Evolutionary conservation across 2,113 vertebrate species (phyloP).

Genomic region (Brienomyrus brachyistius): DNA sequence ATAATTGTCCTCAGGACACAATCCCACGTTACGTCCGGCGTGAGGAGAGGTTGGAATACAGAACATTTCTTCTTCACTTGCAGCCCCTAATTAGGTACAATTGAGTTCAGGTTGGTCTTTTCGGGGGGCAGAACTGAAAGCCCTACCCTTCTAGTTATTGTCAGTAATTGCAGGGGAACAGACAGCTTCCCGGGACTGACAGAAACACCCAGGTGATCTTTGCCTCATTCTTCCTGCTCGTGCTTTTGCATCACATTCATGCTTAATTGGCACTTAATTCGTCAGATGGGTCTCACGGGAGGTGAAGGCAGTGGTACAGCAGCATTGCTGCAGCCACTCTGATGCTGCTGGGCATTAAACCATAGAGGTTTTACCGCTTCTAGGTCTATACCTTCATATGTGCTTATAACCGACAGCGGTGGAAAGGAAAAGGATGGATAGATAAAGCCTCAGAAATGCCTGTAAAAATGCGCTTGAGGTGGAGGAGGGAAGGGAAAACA

Average conservation of each 20-base stretch:
- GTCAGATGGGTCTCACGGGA: slow-evolving; percentile 24
- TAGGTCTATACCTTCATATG: neutral
- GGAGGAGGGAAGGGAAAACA: slow-evolving; percentile 20
- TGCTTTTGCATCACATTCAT: slow-evolving; percentile 22
- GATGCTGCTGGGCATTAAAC: neutral
- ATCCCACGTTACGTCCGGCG: neutral
- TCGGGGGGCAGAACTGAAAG: slow-evolving; percentile 47
- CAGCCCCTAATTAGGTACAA: slow-evolving; percentile 2
- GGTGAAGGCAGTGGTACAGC: neutral
- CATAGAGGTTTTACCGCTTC: neutral
- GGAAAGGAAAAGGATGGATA: neutral
- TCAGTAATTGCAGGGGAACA: slow-evolving; percentile 46
- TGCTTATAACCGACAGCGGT: neutral
- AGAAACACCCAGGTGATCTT: slow-evolving; percentile 16
- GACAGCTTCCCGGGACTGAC: slow-evolving; percentile 1
- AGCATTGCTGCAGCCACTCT: neutral
- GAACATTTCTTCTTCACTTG: neutral
- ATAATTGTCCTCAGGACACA: neutral
- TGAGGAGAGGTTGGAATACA: neutral
- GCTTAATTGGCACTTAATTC: slow-evolving; percentile 26
- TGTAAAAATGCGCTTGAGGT: neutral
- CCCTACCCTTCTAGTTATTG: slow-evolving; percentile 27
- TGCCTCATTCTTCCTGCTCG: slow-evolving; percentile 21
- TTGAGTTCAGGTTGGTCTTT: slow-evolving; percentile 26
- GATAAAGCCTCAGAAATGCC: neutral